A percentile compares a stretch with the other conserved stretches of the same genome.
Conservation (phyloP, 2,888 invertebrate species). For the Parnassius smintheus region DNA sequence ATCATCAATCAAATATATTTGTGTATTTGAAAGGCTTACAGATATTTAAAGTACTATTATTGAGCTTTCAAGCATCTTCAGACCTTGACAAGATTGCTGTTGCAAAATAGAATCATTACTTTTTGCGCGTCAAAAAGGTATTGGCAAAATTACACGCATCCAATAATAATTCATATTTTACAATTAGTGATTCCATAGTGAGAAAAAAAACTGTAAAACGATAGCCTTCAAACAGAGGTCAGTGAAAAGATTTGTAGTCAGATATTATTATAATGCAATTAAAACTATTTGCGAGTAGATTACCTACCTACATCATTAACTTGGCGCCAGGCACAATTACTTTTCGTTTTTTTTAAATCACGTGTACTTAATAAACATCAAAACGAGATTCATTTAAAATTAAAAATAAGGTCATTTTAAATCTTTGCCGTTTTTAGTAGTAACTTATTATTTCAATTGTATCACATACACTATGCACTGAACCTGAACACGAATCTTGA, state of each 20-base stretch:
- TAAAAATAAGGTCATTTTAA: too few species aligned
- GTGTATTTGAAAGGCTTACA: conserved; percentile 6
- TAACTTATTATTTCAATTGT: too few species aligned
- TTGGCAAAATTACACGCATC: conserved; percentile 12
- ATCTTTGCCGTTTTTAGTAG: too few species aligned
- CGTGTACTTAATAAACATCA: too few species aligned
- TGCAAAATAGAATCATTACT: neutral
- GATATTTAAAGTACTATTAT: conserved; percentile 9
- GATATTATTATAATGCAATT: conserved; percentile 1
- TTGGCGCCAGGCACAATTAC: too few species aligned
- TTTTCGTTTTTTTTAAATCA: too few species aligned
- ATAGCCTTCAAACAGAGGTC: neutral
- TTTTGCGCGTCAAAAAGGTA: conserved; percentile 6
- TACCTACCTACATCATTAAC: too few species aligned
- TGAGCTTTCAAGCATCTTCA: conserved; percentile 3
- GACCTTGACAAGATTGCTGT: conserved; percentile 6
- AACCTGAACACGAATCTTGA: too few species aligned
- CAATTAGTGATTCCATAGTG: neutral
- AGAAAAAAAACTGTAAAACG: conserved; percentile 8
- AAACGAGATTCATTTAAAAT: too few species aligned
- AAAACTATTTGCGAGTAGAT: too few species aligned
- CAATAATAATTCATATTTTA: conserved; percentile 7
- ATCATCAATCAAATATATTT: conserved; percentile 20
- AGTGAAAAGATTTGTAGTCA: conserved; percentile 17
- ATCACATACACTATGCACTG: too few species aligned